Base-by-base conservation (phyloP, 2,888 invertebrate genomes). In the Brenthis ino region DNA sequence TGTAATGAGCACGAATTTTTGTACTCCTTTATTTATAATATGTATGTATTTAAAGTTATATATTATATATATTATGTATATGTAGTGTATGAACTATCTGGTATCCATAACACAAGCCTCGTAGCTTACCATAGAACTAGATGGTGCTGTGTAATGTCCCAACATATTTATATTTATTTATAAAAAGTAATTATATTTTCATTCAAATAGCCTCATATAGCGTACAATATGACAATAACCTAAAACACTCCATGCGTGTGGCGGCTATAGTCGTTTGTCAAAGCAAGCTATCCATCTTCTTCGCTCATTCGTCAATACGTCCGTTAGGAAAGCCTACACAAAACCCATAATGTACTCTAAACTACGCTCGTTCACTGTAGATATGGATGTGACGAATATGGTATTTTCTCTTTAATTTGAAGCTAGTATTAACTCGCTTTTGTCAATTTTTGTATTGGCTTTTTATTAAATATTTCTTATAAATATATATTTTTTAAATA, bases 181-280 rank as follows among this genome's bases (percentile, higher is more conserved):
- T 37, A 37, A 6, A 2, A 6, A 37, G 6, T 37, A 8, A 8
- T 37, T 37, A 37, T 2, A 11, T 43, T 43, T 8, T 43, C 11
- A 43, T 11, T 43, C 8, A 16, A 33, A 55, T 56, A 43, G 63
- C 56, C 37, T 43, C 8, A 16, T 33, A 55, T 56, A 43, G 63
- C 56, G n/a, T 63, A 20, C n/a, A 16, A 0, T 67, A 20, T 33
- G 43, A 6, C n/a, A 2, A 11, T 13, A 33, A n/a, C 56, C 56
- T 66, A 33, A 74, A 64, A 73, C 2, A 73, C 75, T 76, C 60
- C 71, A 68, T 72, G 79, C 81, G 79, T 79, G 77, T 75, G 77
- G 74, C 74, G 77, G 79, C 76, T 74, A 70, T 69, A 75, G 78
- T 85, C 86, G 81, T 88, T 88, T 87, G 86, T 88, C 88, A 87